Evolutionary conservation across 2,797 vertebrate genomes (phyloP).

Genomic region (Catostomus latipinnis): DNA sequence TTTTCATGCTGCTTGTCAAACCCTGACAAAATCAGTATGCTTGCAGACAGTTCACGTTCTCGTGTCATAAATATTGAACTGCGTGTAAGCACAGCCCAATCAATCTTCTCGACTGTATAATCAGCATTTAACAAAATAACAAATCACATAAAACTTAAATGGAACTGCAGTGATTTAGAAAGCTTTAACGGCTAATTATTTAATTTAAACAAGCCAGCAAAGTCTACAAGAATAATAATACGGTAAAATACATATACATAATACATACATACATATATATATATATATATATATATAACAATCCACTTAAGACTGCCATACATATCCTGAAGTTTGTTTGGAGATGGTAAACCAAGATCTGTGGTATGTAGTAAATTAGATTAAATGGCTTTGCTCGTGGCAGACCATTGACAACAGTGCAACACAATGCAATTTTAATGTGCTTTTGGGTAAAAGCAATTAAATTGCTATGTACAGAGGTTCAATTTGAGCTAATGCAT

Average conservation of each 20-base stretch:
- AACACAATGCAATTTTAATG: conserved; percentile 36
- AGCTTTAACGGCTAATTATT: conserved; percentile 2
- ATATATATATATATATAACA: background rate
- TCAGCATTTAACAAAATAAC: background rate
- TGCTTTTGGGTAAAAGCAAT: conserved; percentile 52
- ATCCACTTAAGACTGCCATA: conserved; percentile 26
- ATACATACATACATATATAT: too few species aligned
- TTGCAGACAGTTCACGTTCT: background rate
- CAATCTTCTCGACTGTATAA: conserved; percentile 12
- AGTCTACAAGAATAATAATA: conserved; percentile 1
- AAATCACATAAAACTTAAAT: conserved; percentile 6
- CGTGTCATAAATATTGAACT: conserved; percentile 13
- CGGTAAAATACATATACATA: background rate
- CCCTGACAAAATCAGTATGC: background rate
- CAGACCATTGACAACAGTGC: conserved; percentile 48
- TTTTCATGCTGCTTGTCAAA: conserved; percentile 12
- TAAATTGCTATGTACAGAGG: conserved; percentile 43
- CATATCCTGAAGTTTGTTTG: conserved; percentile 43
- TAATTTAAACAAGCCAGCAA: conserved; percentile 22
- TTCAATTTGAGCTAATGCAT: conserved; percentile 43
- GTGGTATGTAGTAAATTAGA: conserved; percentile 33
- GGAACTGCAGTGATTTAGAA: conserved; percentile 18
- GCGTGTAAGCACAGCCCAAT: conserved; percentile 15
- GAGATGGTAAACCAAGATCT: conserved; percentile 45
- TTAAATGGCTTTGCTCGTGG: conserved; percentile 27